These are phyloP conservation scores for Daptonema setosum DNA, from an alignment of 2,888 invertebrate genomes.

Conservation along the genomic window DNA sequence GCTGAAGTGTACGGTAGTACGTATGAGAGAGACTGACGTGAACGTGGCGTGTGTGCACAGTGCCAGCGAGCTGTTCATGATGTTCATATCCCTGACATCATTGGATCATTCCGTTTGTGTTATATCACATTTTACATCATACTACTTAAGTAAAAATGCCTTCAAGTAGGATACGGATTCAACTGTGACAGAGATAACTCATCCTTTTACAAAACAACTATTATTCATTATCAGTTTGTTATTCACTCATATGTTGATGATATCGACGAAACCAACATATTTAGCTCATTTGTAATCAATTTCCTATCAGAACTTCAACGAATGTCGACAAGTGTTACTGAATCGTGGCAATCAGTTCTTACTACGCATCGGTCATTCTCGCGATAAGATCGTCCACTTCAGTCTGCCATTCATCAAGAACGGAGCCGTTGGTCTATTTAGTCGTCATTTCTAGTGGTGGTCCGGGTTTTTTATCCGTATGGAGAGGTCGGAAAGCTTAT, in stretches of 20 bases:
- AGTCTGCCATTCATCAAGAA: slow-evolving; percentile 64
- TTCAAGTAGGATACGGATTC: too few species aligned
- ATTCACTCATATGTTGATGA: neutral
- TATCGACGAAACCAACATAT: neutral
- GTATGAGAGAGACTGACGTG: slow-evolving; percentile 28
- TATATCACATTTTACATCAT: too few species aligned
- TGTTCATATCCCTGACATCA: slow-evolving; percentile 33
- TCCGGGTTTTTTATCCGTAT: neutral
- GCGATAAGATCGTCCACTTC: slow-evolving; percentile 60
- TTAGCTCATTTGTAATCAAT: neutral
- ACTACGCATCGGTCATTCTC: slow-evolving; percentile 34
- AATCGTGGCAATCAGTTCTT: slow-evolving; percentile 20
- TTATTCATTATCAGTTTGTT: neutral
- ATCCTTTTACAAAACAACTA: too few species aligned
- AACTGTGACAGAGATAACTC: too few species aligned
- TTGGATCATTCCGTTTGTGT: slow-evolving; percentile 24
- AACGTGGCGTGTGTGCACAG: slow-evolving; percentile 31
- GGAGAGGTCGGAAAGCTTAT: neutral
- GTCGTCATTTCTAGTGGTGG: neutral
- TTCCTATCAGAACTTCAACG: slow-evolving; percentile 5
- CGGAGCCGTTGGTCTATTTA: slow-evolving; percentile 47
- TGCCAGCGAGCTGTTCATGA: slow-evolving; percentile 31
- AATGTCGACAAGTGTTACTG: slow-evolving; percentile 6
- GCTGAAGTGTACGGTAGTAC: slow-evolving; percentile 25
- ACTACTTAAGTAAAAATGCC: too few species aligned